phyloP scores from a whole-genome alignment of 2,113 vertebrate species.

The Candoia aspera region DNA sequence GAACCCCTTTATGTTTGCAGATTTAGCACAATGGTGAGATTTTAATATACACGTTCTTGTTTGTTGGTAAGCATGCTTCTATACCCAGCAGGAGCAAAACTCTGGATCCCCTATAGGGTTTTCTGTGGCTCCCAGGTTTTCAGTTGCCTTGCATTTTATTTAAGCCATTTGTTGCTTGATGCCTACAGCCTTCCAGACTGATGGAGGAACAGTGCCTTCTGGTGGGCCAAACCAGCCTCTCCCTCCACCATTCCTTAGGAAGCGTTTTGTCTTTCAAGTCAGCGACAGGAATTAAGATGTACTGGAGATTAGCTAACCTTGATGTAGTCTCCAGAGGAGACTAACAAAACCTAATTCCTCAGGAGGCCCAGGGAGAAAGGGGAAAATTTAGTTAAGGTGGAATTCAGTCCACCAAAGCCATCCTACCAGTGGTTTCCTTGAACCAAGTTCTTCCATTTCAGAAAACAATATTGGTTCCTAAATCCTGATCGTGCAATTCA shows the following conservation, averaged over 20 bases:
- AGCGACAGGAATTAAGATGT: neutral
- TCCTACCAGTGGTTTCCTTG: neutral
- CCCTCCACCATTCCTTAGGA: neutral
- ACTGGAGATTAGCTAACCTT: conserved; percentile 26
- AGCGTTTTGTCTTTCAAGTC: neutral
- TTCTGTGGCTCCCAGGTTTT: neutral
- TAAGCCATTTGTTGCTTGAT: neutral
- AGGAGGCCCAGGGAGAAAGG: neutral
- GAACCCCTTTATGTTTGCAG: neutral
- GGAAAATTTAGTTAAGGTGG: neutral
- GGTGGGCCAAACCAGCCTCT: rapidly evolving
- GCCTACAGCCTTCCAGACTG: rapidly evolving
- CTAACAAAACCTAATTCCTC: conserved; percentile 37
- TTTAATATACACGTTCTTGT: neutral
- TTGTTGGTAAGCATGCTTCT: neutral
- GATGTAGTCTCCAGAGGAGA: conserved; percentile 10
- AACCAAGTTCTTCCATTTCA: neutral
- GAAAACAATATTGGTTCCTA: neutral
- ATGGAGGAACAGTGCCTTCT: neutral
- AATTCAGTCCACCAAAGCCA: neutral
- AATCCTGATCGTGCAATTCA: rapidly evolving
- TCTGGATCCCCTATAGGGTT: neutral
- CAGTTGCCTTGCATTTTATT: conserved; percentile 2
- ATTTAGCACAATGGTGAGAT: neutral
- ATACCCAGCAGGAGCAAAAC: neutral